Base-by-base conservation (phyloP, 1,140 invertebrate species). In the Tenebrio molitor region DNA sequence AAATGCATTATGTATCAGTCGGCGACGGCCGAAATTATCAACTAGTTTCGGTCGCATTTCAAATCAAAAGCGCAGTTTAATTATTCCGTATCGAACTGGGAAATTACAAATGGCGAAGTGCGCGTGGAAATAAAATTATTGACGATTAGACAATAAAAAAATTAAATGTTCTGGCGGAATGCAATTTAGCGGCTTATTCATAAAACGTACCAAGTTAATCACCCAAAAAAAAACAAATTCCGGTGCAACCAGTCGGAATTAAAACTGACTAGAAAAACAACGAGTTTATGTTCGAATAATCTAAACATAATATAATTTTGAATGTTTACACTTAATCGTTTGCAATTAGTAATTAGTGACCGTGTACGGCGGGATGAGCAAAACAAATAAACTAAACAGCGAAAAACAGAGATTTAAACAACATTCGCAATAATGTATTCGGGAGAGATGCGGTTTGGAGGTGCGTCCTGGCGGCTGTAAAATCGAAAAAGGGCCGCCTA, bases 221-320 rank as follows among this genome's bases (percentile, higher is more conserved):
- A 42, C n/a, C n/a, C n/a, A n/a, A n/a, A n/a, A 50, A 46, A 50
- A 19, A 15, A 50, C 44, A 50, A 10, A 50, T 44, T 10, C 15
- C 4, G 16, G 4, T 50, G 3, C 44, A 21, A 7, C 44, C 16
- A 14, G 8, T 12, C 41, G 41, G 44, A 50, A 50, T 23, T 19
- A 50, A 44, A 50, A 23, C 44, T 46, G 16, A 21, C 17, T 50
- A 50, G 17, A 21, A 50, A 50, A 50, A 50, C 16, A 50, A 14
- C 12, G 36, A 41, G 4, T 41, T 6, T 41, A 41, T 5, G 12
- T 41, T 3, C 25, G 36, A n/a, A 4, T 2, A 2, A 50, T 1
- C 44, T 50, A 29, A 50, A 50, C 44, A 50, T 17, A 50, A 50
- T 50, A 50, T 50, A 8, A 50, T 50, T 50, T 50, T 50, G n/a